Conservation (phyloP, 2,113 vertebrate species). For the Alosa alosa region DNA sequence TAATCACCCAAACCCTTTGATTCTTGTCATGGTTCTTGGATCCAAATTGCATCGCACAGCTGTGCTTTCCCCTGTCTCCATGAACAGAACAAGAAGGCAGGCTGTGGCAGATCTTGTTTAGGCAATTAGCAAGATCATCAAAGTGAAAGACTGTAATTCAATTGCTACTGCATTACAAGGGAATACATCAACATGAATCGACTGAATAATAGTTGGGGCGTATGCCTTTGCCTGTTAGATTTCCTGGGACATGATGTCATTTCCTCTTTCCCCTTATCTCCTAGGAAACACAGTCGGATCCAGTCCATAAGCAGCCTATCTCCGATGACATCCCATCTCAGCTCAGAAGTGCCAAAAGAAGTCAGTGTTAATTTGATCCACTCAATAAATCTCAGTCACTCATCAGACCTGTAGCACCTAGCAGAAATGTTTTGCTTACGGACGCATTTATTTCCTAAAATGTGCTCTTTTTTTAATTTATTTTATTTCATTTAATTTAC, state of each 20-base stretch:
- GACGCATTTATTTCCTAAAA: background rate
- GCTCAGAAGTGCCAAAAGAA: conserved; percentile 86
- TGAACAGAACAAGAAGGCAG: background rate
- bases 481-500: background rate
- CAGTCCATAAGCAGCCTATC: conserved; percentile 78
- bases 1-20: background rate
- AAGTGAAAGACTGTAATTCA: background rate
- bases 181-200: background rate
- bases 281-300: conserved; percentile 94
- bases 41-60: background rate
- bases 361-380: conserved; percentile 67
- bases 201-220: background rate
- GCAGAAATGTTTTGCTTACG: background rate
- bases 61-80: background rate
- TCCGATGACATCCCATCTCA: conserved; percentile 73
- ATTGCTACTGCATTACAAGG: background rate
- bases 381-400: background rate
- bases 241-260: background rate
- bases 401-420: background rate
- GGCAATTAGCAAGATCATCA: background rate
- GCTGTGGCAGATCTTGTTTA: background rate
- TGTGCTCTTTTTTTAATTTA: background rate
- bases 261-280: conserved; percentile 10
- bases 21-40: background rate
- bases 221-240: background rate